These are phyloP conservation scores for Thermophis baileyi DNA, from an alignment of 2,113 vertebrate genomes.

Conservation along the genomic window DNA sequence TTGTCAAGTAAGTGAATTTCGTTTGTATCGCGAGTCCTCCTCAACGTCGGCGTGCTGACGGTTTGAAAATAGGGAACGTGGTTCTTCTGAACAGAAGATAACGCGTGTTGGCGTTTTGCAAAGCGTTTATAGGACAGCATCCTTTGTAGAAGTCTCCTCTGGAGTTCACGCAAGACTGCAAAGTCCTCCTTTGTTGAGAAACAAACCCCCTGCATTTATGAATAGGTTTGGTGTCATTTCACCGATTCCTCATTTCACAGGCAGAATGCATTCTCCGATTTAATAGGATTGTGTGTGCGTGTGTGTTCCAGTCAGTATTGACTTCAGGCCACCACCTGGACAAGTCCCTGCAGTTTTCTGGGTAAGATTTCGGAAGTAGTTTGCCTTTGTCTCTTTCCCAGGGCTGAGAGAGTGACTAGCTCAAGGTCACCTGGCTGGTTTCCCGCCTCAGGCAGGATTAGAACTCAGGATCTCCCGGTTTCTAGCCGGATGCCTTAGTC, in stretches of 20 bases:
- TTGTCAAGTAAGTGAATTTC: background rate
- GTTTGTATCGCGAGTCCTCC: background rate
- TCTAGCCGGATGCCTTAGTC: background rate
- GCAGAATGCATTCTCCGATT: background rate
- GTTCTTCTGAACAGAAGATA: background rate
- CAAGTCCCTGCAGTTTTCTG: background rate
- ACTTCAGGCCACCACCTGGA: background rate
- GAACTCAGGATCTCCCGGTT: background rate
- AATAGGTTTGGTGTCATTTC: background rate
- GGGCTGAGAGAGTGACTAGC: background rate
- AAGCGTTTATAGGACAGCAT: background rate
- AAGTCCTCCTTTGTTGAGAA: background rate
- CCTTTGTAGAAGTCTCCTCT: slow-evolving; percentile 6
- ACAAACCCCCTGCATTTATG: background rate
- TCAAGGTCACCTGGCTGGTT: background rate
- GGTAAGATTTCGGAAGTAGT: background rate
- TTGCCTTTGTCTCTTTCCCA: background rate
- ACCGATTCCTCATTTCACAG: background rate
- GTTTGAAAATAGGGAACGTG: background rate
- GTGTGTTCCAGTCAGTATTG: background rate
- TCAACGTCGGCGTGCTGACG: too few species aligned
- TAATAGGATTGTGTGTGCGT: background rate
- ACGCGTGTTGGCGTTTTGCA: background rate
- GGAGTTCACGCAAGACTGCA: background rate
- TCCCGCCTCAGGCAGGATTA: background rate